Evolutionary conservation across 2,888 invertebrate species (phyloP), one percentile per base, ranked within the genome.

Genomic region (Dryomyza anilis): DNA sequence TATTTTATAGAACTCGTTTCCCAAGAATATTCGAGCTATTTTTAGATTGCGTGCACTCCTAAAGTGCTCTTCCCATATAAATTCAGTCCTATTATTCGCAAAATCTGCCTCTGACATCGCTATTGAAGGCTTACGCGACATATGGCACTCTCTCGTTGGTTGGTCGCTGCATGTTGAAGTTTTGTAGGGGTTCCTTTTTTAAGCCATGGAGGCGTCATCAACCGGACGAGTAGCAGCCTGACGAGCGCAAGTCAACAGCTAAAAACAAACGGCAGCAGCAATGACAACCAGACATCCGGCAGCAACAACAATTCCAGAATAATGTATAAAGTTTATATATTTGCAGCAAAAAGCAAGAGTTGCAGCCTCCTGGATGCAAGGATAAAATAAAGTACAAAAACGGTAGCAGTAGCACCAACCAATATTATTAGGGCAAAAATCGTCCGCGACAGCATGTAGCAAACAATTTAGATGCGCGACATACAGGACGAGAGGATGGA

Each of bases 111-210:
- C 0, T 23, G 10, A 19, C 21, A 12, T 53, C 21, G 21, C n/a
- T 58, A 29, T 12, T 21, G 59, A 53, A 39, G 48, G 63, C 66
- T 58, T 63, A 64, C 64, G 56, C 66, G 66, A 66, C 70, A 64
- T 64, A 63, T 66, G 69, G 66, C 63, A 16, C 16, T 39, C 8
- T 19, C 36, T 39, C 61, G 53, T 61, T 69, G 68, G 69, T 62
- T 68, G 69, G 69, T 66, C 67, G 67, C 67, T 68, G 67, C 33
- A 27, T 25, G 52, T 61, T 69, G 68, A 64, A 67, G 67, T 64
- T 71, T 68, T 69, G 67, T 48, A 57, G 67, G 65, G n/a, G n/a
- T n/a, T 69, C 64, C 64, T 69, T 69, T 69, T 69, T 46, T n/a
- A n/a, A n/a, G 66, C 48, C 39, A 55, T 55, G 69, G 65, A 69